Conservation (phyloP, 2,113 vertebrate species). For the Struthidea cinerea region DNA sequence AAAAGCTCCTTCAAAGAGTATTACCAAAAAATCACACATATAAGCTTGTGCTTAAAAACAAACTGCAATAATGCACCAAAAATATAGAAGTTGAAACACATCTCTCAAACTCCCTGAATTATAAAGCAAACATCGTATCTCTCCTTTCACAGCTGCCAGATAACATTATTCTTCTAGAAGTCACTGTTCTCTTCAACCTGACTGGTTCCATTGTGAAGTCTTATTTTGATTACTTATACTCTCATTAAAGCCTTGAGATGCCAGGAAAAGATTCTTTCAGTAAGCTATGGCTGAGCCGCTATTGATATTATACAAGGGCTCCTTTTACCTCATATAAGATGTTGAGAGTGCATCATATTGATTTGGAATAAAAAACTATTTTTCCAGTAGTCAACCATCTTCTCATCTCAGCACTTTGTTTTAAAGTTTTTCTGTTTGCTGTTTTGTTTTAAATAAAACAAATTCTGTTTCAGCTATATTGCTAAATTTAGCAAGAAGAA, state of each 20-base stretch:
- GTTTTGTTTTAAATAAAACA: slow-evolving; percentile 61
- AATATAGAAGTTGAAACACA: neutral
- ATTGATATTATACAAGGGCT: slow-evolving; percentile 73
- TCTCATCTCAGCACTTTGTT: slow-evolving; percentile 68
- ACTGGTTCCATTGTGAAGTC: slow-evolving; percentile 49
- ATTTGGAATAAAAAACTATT: slow-evolving; percentile 73
- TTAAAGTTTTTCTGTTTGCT: slow-evolving; percentile 49
- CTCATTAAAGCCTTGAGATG: slow-evolving; percentile 62
- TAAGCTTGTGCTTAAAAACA: slow-evolving; percentile 16
- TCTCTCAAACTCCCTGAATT: neutral
- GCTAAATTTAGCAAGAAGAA: slow-evolving; percentile 70
- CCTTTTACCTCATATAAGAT: slow-evolving; percentile 69
- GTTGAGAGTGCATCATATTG: slow-evolving; percentile 74
- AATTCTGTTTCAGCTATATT: slow-evolving; percentile 50
- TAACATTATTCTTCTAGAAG: neutral
- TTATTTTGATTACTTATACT: slow-evolving; percentile 53
- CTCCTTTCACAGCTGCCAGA: neutral
- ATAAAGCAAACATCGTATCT: neutral
- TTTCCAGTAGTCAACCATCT: slow-evolving; percentile 61
- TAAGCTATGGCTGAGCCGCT: slow-evolving; percentile 48
- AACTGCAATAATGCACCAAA: slow-evolving; percentile 1
- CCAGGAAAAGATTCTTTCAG: slow-evolving; percentile 67
- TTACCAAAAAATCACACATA: neutral
- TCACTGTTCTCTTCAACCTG: slow-evolving; percentile 14
- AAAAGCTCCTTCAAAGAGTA: slow-evolving; percentile 39